Base-by-base conservation (phyloP, 2,113 vertebrate genomes). In the Phylloscopus whistleri region DNA sequence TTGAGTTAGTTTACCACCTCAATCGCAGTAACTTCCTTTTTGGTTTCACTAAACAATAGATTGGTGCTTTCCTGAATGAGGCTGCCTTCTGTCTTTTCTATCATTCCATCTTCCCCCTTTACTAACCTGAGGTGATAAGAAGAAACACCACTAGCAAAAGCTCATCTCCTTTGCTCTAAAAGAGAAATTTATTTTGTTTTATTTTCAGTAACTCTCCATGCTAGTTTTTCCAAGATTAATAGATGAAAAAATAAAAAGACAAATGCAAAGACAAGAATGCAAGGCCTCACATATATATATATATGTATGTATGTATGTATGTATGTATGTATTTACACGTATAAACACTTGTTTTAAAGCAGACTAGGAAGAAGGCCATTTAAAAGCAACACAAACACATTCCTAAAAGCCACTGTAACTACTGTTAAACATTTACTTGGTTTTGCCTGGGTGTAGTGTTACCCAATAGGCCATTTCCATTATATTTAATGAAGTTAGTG, bases 11-110 rank as follows among this genome's bases (percentile, higher is more conserved):
- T 94, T 87, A 90, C 66, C 75, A 64, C 28, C 63, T 76, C 88
- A 90, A 12, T 56, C 0, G 0, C 59, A 52, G 49, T 53, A 95
- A 85, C 59, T 88, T 93, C 87, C 92, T 93, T 91, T 89, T 39
- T 53, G 56, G 90, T 87, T 91, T 87, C 74, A 60, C n/a, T 43
- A 39, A 72, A 91, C 90, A 94, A 93, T 56, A 78, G 69, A 72
- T 19, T 6, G 26, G 66, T 66, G 49, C 66, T 85, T 58, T 79
- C 62, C 58, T 39, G 48, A 89, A 75, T 16, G 37, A 93, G 43
- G 48, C 35, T 68, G 69, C 66, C 60, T 95, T 91, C 79, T 18
- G 1, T 43, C 74, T 79, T 84, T 62, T 75, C 83, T 88, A 64
- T 64, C 86, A 73, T 44, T 93, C 55, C 64, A 53, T 70, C 72